Conservation (phyloP, 2,113 vertebrate genomes). For the Shinisaurus crocodilurus region DNA sequence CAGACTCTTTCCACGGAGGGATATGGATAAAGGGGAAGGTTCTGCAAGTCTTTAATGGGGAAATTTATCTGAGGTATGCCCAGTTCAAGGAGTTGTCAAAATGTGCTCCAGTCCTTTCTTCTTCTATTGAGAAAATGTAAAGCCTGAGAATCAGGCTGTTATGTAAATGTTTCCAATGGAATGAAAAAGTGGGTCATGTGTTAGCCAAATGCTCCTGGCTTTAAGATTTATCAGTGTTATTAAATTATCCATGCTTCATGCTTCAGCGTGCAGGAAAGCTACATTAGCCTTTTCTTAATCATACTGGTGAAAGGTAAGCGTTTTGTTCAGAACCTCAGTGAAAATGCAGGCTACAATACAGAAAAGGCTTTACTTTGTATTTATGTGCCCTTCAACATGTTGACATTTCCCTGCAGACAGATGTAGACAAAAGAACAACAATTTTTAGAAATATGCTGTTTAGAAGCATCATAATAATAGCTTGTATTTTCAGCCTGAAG, state of each 20-base stretch:
- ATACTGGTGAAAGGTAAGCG: slow-evolving; percentile 67
- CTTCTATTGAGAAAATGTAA: slow-evolving; percentile 32
- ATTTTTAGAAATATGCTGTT: not conserved
- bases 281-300: slow-evolving; percentile 78
- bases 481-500: slow-evolving; percentile 28
- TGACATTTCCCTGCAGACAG: slow-evolving; percentile 20
- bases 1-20: not conserved
- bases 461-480: slow-evolving; percentile 36
- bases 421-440: slow-evolving; percentile 58
- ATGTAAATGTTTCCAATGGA: slow-evolving; percentile 83
- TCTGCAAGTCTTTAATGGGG: not conserved
- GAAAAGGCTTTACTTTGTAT: not conserved
- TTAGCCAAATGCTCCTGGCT: slow-evolving; percentile 85
- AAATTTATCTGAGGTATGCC: not conserved
- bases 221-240: slow-evolving; percentile 87
- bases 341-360: slow-evolving; percentile 49
- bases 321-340: slow-evolving; percentile 49
- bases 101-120: slow-evolving; percentile 6
- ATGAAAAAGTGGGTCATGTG: slow-evolving; percentile 93
- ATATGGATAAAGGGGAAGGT: not conserved
- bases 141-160: slow-evolving; percentile 61
- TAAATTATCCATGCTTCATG: slow-evolving; percentile 96
- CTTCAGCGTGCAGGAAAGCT: slow-evolving; percentile 79
- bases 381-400: not conserved
- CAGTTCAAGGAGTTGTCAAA: not conserved